Conservation (phyloP, 2,888 invertebrate species). For the Cremastinae sp. region DNA sequence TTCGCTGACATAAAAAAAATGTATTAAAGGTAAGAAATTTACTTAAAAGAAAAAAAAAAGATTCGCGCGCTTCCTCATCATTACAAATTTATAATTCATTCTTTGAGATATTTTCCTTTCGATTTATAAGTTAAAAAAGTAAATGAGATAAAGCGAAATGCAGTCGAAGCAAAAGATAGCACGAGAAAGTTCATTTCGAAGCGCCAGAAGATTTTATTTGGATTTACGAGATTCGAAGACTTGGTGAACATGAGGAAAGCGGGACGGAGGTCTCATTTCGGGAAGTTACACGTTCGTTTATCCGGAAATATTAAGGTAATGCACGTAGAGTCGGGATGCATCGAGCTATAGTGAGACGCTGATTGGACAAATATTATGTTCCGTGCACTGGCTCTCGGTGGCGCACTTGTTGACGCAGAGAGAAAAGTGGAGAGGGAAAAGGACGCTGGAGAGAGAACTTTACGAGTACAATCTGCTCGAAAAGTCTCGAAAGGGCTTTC, state of each 20-base stretch:
- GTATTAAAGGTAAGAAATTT: too few relatives aligned
- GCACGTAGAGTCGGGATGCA: conserved; percentile 2
- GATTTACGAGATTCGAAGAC: too few relatives aligned
- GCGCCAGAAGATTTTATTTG: too few relatives aligned
- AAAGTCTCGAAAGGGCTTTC: conserved; percentile 46
- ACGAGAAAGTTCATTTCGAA: too few relatives aligned
- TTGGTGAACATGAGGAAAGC: neutral
- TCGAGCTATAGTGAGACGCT: conserved; percentile 26
- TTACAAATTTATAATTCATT: too few relatives aligned
- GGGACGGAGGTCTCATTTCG: neutral
- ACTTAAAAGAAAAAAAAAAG: too few relatives aligned
- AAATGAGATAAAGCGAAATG: too few relatives aligned
- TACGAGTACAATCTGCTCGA: neutral
- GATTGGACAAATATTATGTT: conserved; percentile 43
- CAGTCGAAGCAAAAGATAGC: too few relatives aligned
- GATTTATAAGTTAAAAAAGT: too few relatives aligned
- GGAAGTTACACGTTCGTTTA: conserved; percentile 9
- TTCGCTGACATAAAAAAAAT: too few relatives aligned
- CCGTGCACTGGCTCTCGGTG: conserved; percentile 12
- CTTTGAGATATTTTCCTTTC: neutral
- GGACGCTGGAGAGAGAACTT: conserved; percentile 3
- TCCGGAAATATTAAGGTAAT: conserved; percentile 29
- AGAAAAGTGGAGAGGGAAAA: conserved; percentile 8
- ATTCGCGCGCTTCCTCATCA: too few relatives aligned
- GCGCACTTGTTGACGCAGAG: conserved; percentile 51